Evolutionary conservation across 2,797 vertebrate species (phyloP).

Genomic region (Garrulus glandarius): DNA sequence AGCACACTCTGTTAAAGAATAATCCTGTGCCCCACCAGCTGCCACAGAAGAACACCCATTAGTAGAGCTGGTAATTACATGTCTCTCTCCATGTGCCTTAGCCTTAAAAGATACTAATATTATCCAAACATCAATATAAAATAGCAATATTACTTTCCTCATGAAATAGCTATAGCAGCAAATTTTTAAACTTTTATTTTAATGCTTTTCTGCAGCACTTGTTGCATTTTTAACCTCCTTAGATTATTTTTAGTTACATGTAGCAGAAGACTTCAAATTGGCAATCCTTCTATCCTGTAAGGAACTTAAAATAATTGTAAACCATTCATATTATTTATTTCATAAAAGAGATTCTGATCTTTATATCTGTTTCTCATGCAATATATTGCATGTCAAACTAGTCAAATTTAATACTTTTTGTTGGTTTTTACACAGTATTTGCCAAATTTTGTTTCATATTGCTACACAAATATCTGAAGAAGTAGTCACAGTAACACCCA

Average conservation of each 20-base stretch:
- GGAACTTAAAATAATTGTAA: not conserved
- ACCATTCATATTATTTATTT: not conserved
- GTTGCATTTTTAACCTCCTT: constrained; percentile 53
- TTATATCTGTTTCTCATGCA: not conserved
- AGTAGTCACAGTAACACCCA: not conserved
- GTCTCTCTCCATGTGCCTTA: not conserved
- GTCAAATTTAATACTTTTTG: not conserved
- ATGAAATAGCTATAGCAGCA: not conserved
- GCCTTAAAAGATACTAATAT: not conserved
- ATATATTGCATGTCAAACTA: not conserved
- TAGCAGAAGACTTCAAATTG: not conserved
- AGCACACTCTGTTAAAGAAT: not conserved
- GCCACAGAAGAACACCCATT: not conserved
- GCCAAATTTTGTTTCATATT: not conserved
- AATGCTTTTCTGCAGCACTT: constrained; percentile 33
- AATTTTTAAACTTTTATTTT: not conserved
- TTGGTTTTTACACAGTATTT: not conserved
- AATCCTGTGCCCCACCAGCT: not conserved
- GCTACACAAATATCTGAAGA: not conserved
- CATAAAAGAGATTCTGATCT: not conserved
- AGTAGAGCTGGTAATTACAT: not conserved
- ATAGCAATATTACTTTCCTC: not conserved
- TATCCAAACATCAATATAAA: not conserved
- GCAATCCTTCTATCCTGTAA: not conserved
- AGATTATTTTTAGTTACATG: not conserved